Evolutionary conservation across 1,140 invertebrate genomes (phyloP).

Genomic region (Solenopsis fugax): DNA sequence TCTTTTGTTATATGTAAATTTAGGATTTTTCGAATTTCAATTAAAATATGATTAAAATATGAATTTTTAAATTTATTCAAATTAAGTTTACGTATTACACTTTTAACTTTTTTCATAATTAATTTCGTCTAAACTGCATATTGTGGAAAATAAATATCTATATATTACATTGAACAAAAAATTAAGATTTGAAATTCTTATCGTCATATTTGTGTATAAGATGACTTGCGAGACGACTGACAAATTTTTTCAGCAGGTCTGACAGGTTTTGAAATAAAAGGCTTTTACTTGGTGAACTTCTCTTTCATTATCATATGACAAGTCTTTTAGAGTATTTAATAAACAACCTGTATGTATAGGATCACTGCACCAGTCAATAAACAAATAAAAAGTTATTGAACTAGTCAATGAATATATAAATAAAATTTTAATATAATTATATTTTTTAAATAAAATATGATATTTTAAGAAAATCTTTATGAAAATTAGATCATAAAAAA

Average conservation of each 20-base stretch:
- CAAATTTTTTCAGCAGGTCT: neutral
- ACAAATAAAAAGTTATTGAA: too few species aligned
- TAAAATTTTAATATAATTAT: too few species aligned
- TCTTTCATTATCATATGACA: neutral
- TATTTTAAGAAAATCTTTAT: too few species aligned
- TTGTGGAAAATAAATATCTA: neutral
- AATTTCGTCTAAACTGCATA: neutral
- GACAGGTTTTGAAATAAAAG: neutral
- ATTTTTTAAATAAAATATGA: too few species aligned
- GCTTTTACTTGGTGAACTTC: neutral
- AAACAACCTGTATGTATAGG: too few species aligned
- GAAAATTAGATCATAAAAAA: too few species aligned
- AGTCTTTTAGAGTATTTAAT: too few species aligned
- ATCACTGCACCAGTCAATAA: too few species aligned
- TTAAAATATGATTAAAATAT: neutral
- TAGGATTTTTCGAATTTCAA: neutral
- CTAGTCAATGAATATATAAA: too few species aligned
- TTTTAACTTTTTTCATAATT: neutral
- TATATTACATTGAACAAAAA: neutral
- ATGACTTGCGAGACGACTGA: neutral
- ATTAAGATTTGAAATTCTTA: neutral
- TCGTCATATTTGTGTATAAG: neutral
- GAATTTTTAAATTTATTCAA: neutral
- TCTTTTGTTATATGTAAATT: neutral
- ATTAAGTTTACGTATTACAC: neutral